A percentile compares a stretch with the other conserved stretches of the same genome.
phyloP scores from a whole-genome alignment of 2,113 vertebrate species.

The Lamprotornis superbus region DNA sequence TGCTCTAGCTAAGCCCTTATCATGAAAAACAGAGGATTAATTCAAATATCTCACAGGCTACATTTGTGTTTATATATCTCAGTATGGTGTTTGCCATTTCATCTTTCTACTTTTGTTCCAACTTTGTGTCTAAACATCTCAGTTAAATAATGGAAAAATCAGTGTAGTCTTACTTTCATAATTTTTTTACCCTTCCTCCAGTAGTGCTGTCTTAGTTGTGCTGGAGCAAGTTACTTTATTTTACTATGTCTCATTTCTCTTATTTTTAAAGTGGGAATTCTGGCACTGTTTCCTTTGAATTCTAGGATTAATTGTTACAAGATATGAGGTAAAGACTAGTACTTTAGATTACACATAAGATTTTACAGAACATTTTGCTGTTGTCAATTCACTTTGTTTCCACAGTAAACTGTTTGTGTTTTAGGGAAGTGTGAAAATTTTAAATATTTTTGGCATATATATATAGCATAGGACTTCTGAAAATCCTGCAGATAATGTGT shows the following conservation, averaged over 20 bases:
- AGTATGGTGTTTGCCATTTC: not conserved
- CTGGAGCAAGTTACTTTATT: not conserved
- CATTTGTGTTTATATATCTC: not conserved
- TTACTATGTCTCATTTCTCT: not conserved
- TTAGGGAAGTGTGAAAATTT: not conserved
- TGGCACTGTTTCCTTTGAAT: not conserved
- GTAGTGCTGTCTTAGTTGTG: not conserved
- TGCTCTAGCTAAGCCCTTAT: not conserved
- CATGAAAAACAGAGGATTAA: not conserved
- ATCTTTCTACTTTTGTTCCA: not conserved
- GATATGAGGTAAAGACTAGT: rapidly evolving
- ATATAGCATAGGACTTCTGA: not conserved
- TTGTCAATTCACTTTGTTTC: not conserved
- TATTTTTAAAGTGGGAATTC: not conserved
- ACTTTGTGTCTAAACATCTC: not conserved
- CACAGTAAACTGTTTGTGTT: not conserved
- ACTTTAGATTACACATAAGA: not conserved
- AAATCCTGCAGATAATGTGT: not conserved
- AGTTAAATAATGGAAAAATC: not conserved
- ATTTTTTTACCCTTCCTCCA: not conserved
- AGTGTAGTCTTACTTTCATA: not conserved
- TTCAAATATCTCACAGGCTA: not conserved
- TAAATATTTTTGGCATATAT: rapidly evolving
- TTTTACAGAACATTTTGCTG: not conserved
- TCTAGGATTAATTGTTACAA: not conserved